These are phyloP conservation scores for Valencia hispanica DNA, from an alignment of 2,797 vertebrate species.

Conservation along the genomic window DNA sequence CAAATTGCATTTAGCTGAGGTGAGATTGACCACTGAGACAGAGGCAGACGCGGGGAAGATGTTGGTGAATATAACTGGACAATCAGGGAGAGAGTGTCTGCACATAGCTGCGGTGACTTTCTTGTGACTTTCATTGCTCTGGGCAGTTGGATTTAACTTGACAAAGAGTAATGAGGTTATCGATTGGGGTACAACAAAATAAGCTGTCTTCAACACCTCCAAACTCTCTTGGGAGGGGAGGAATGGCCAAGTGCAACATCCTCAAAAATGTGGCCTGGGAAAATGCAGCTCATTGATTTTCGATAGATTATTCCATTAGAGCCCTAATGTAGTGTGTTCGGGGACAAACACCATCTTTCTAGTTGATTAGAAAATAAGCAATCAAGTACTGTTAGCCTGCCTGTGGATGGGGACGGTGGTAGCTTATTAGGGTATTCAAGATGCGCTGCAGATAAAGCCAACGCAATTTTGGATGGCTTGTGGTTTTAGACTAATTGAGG, in stretches of 20 bases:
- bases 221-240: constrained; percentile 77
- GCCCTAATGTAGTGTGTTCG: constrained; percentile 81
- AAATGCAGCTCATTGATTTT: constrained; percentile 83
- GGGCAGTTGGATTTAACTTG: constrained; percentile 84
- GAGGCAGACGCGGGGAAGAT: constrained; percentile 63
- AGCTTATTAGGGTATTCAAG: constrained; percentile 72
- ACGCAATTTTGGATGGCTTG: constrained; percentile 56
- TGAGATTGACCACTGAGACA: constrained; percentile 65
- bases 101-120: constrained; percentile 70
- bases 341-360: constrained; percentile 81
- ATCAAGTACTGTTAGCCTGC: constrained; percentile 64
- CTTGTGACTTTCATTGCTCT: constrained; percentile 81
- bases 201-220: constrained; percentile 83
- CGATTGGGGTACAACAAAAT: constrained; percentile 81
- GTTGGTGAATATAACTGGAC: constrained; percentile 71
- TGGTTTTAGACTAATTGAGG: constrained; percentile 67
- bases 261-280: constrained; percentile 81
- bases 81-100: constrained; percentile 49
- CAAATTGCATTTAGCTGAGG: constrained; percentile 70
- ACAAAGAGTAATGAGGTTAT: constrained; percentile 87
- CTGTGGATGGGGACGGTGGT: constrained; percentile 68
- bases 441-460: constrained; percentile 65
- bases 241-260: constrained; percentile 83
- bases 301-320: constrained; percentile 83
- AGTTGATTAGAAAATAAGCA: constrained; percentile 84